phyloP scores from a whole-genome alignment of 2,888 invertebrate species.

The Drosophila setosimentum region DNA sequence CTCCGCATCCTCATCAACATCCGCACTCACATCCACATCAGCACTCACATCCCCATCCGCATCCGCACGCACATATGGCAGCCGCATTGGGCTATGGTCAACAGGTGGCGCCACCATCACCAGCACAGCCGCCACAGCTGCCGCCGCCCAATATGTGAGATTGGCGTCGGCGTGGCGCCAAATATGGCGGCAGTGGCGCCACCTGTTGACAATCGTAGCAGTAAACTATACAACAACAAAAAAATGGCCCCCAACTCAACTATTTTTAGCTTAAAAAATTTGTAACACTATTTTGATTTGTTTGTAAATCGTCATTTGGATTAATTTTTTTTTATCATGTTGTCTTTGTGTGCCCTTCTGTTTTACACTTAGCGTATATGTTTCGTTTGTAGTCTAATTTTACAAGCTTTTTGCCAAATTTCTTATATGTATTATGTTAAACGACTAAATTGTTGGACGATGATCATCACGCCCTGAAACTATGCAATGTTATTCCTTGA shows the following conservation, averaged over 20 bases:
- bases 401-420: constrained; percentile 79
- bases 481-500: constrained; percentile 82
- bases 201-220: constrained; percentile 73
- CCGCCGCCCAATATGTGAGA: constrained; percentile 66
- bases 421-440: constrained; percentile 73
- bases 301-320: constrained; percentile 12
- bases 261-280: constrained; percentile 42
- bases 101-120: constrained; percentile 60
- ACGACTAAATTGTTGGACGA: constrained; percentile 72
- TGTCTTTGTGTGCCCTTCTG: constrained; percentile 38
- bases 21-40: constrained; percentile 50
- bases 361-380: constrained; percentile 46
- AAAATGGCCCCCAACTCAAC: constrained; percentile 22
- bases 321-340: constrained; percentile 26
- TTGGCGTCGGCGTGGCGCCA: constrained; percentile 79
- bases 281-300: constrained; percentile 13
- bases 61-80: constrained; percentile 67
- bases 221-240: background rate
- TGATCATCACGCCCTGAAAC: constrained; percentile 67
- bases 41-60: constrained; percentile 57
- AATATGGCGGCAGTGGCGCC: constrained; percentile 70
- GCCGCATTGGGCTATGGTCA: constrained; percentile 69
- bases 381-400: constrained; percentile 77
- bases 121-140: constrained; percentile 35
- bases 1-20: constrained; percentile 41